A percentile compares a stretch with the other conserved stretches of the same genome.
phyloP scores from a whole-genome alignment of 1,140 invertebrate genomes.

The Drosophila seguyi region DNA sequence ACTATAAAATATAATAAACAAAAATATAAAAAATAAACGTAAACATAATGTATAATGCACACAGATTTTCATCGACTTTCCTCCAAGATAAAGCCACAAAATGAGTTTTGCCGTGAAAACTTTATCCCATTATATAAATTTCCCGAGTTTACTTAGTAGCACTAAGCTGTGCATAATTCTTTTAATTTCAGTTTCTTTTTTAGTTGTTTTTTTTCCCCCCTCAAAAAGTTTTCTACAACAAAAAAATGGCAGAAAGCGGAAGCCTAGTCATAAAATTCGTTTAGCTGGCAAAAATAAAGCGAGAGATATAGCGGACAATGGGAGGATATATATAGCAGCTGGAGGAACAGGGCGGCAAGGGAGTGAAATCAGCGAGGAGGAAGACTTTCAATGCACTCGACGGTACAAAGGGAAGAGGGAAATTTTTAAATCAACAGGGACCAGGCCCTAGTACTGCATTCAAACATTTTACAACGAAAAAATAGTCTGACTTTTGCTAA shows the following conservation, averaged over 20 bases:
- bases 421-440: neutral
- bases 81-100: neutral
- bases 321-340: neutral
- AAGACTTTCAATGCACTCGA: constrained; percentile 16
- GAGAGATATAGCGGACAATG: constrained; percentile 28
- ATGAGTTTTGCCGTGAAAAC: constrained; percentile 3
- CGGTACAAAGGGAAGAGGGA: neutral
- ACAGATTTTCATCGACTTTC: neutral
- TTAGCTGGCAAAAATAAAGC: constrained; percentile 22
- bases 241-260: constrained; percentile 13
- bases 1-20: neutral
- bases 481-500: neutral
- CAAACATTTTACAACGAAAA: neutral
- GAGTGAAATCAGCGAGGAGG: neutral
- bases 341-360: no score
- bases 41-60: no score
- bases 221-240: constrained; percentile 18
- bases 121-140: constrained; percentile 23
- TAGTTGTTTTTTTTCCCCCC: constrained; percentile 1
- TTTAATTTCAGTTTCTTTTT: constrained; percentile 19
- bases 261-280: constrained; percentile 39
- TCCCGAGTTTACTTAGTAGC: constrained; percentile 11
- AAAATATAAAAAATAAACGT: no score
- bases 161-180: constrained; percentile 33
- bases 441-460: neutral